These are phyloP conservation scores for Anarrhichthys ocellatus DNA, from an alignment of 2,113 vertebrate species.

Conservation along the genomic window DNA sequence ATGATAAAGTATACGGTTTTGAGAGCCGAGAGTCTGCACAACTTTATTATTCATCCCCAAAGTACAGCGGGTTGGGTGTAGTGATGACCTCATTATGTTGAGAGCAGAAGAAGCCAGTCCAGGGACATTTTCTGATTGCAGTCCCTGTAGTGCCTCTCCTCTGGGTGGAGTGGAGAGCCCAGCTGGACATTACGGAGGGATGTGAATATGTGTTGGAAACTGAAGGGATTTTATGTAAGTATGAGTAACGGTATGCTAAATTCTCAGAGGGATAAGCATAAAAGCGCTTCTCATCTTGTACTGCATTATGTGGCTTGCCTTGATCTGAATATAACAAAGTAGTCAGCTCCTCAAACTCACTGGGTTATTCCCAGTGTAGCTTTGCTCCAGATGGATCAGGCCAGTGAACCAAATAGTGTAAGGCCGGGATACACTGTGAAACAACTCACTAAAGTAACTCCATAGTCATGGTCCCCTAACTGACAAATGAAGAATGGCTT, in stretches of 20 bases:
- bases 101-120: conserved; percentile 30
- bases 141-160: conserved; percentile 46
- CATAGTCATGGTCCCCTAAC: conserved; percentile 23
- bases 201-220: conserved; percentile 52
- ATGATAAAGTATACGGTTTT: conserved; percentile 39
- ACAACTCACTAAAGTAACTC: conserved; percentile 50
- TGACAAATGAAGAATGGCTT: conserved; percentile 61
- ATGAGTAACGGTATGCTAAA: conserved; percentile 3
- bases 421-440: conserved; percentile 41
- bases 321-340: conserved; percentile 52
- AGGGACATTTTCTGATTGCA: conserved; percentile 55
- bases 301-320: conserved; percentile 19
- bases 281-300: conserved; percentile 12
- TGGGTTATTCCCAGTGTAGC: conserved; percentile 52
- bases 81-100: conserved; percentile 66
- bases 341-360: conserved; percentile 45
- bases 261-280: conserved; percentile 30
- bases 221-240: conserved; percentile 55
- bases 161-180: conserved; percentile 41
- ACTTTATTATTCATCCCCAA: conserved; percentile 54
- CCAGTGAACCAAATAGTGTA: conserved; percentile 62
- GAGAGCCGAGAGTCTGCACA: conserved; percentile 43
- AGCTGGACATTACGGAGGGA: conserved; percentile 52
- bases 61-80: conserved; percentile 44
- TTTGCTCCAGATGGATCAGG: conserved; percentile 57